Evolutionary conservation across 2,797 vertebrate species (phyloP).

Genomic region (Premnoplex brunnescens): DNA sequence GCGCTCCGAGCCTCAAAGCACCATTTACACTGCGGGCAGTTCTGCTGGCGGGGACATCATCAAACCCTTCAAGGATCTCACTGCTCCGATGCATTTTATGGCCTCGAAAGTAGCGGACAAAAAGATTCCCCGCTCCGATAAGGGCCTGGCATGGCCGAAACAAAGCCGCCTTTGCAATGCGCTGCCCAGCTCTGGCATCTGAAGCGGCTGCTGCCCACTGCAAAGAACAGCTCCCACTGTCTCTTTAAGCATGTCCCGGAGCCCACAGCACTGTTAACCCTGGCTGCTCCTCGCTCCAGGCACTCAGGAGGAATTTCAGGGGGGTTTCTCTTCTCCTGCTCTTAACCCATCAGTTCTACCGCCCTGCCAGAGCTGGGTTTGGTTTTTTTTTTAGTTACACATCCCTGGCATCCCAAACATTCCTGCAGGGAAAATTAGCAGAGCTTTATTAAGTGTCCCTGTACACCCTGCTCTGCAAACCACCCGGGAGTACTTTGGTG

Average conservation of each 20-base stretch:
- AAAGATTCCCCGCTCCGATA: slow-evolving; percentile 60
- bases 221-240: slow-evolving; percentile 55
- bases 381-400: neutral
- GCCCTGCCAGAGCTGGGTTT: neutral
- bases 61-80: neutral
- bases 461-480: neutral
- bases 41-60: neutral
- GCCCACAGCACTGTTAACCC: slow-evolving; percentile 67
- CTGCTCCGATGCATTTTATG: slow-evolving; percentile 14
- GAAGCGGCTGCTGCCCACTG: slow-evolving; percentile 53
- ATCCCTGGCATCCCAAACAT: neutral
- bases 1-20: neutral
- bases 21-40: neutral
- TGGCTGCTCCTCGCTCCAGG: neutral
- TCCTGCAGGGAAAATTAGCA: neutral
- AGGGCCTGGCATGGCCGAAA: slow-evolving; percentile 33
- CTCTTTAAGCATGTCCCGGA: slow-evolving; percentile 69
- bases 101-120: neutral
- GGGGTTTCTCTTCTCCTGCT: neutral
- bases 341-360: neutral
- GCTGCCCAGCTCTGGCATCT: slow-evolving; percentile 63
- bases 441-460: neutral
- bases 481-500: neutral
- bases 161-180: slow-evolving; percentile 68
- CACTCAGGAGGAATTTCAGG: neutral